Percentiles rank a stretch among this genome's conserved stretches.
Conservation (phyloP, 2,888 invertebrate species). For the Cordilura impudica region DNA sequence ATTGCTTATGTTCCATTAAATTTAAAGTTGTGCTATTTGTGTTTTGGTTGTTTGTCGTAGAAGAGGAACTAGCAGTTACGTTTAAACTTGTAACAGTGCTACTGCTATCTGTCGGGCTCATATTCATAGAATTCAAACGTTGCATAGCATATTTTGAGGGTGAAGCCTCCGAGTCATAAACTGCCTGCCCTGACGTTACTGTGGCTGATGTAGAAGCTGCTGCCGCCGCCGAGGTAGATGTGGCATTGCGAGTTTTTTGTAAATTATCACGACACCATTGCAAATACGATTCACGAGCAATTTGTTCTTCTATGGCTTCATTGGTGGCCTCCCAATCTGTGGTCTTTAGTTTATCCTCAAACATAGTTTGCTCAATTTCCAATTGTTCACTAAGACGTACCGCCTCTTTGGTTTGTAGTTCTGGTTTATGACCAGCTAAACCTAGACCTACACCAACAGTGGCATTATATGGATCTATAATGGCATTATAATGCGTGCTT, state of each 20-base stretch:
- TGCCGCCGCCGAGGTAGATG: conserved; percentile 57
- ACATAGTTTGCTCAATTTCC: conserved; percentile 91
- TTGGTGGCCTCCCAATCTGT: conserved; percentile 96
- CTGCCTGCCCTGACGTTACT: conserved; percentile 73
- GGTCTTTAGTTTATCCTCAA: conserved; percentile 91
- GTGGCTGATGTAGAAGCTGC: conserved; percentile 67
- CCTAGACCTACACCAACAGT: conserved; percentile 91
- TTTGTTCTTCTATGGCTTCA: conserved; percentile 92
- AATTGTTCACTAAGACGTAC: conserved; percentile 87
- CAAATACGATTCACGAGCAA: conserved; percentile 90
- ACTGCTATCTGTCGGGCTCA: conserved; percentile 47
- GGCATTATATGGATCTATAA: conserved; percentile 90
- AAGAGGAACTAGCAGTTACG: conserved; percentile 24
- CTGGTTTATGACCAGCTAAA: conserved; percentile 88
- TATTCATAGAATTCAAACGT: conserved; percentile 63
- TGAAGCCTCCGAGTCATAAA: conserved; percentile 72
- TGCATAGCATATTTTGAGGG: conserved; percentile 72
- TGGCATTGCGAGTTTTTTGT: conserved; percentile 76
- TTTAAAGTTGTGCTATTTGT: conserved; percentile 43
- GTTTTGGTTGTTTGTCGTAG: conserved; percentile 34
- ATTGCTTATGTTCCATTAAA: conserved; percentile 53
- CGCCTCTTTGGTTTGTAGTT: conserved; percentile 86
- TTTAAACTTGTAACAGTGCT: conserved; percentile 48
- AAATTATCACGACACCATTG: conserved; percentile 87
- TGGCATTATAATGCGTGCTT: conserved; percentile 92